A percentile compares a stretch with the other conserved stretches of the same genome.
Evolutionary conservation across 2,888 invertebrate genomes (phyloP).

Genomic region (Cylindroiulus punctatus): DNA sequence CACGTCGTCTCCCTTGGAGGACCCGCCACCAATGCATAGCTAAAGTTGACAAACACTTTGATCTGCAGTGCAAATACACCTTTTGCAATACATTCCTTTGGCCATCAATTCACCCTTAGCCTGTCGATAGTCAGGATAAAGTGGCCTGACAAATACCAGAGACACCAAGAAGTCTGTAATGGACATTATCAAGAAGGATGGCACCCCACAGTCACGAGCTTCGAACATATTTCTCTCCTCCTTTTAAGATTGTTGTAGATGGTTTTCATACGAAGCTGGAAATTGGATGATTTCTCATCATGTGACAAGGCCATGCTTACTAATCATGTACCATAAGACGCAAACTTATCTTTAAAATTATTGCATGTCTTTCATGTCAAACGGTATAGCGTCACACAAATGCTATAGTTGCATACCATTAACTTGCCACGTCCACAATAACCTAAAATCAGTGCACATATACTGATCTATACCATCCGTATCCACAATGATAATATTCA

Average conservation of each 20-base stretch:
- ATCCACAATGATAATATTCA: too few species aligned
- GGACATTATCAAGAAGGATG: slow-evolving; percentile 35
- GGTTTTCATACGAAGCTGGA: neutral
- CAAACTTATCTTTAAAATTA: neutral
- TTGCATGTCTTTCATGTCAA: too few species aligned
- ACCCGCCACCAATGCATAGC: slow-evolving; percentile 27
- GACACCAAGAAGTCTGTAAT: slow-evolving; percentile 43
- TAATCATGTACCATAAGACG: neutral
- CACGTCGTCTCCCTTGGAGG: slow-evolving; percentile 17
- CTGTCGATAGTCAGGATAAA: slow-evolving; percentile 15
- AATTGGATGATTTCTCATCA: neutral
- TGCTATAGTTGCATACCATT: too few species aligned
- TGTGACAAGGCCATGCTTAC: neutral
- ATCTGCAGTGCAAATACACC: slow-evolving; percentile 43
- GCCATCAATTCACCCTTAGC: slow-evolving; percentile 43
- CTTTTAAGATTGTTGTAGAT: neutral
- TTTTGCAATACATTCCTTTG: slow-evolving; percentile 7
- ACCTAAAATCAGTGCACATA: too few species aligned
- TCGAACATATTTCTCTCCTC: neutral
- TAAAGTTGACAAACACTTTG: slow-evolving; percentile 37
- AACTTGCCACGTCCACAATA: too few species aligned
- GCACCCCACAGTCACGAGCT: neutral
- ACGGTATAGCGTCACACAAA: too few species aligned
- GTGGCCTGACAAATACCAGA: slow-evolving; percentile 43
- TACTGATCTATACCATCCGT: too few species aligned